Evolutionary conservation across 2,113 vertebrate species (phyloP), one percentile per base, ranked within the genome.

Genomic region (Bujurquina vittata): DNA sequence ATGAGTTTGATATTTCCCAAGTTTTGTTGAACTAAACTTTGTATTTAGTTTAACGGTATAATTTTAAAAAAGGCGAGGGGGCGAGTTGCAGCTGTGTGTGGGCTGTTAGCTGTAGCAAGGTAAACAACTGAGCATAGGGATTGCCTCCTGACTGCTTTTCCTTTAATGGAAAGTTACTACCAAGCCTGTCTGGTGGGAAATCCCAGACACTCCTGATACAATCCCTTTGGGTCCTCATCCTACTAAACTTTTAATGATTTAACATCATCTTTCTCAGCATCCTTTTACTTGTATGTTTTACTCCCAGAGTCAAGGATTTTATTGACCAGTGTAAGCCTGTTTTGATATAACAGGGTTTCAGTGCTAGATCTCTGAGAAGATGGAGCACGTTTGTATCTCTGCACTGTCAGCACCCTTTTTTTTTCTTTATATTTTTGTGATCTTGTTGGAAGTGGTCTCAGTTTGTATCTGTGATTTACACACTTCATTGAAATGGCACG

Each of bases 171-270:
- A 72, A 59, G 49, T 58, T 29, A 35, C 7, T 23, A 62, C 20
- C 2, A 17, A 62, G 75, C 14, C 0, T 61, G 67, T 54, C 46
- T 31, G 74, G 69, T 60, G 33, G 59, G 74, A 85, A 76, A 77
- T 56, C 22, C 54, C 55, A 54, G 54, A 59, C 43, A 33, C 61
- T 20, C 12, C 37, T 29, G 59, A 73, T 33, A 2, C n/a, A 2
- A 20, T 75, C 33, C 79, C 69, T 37, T 59, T 59, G 59, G 59
- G 80, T 65, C 80, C 29, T 75, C 60, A 22, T 22, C 22, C 58
- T 81, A 52, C 15, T 56, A 54, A 84, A 82, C 80, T 10, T 84
- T 65, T 49, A 84, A 81, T 79, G 74, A 79, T 81, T 86, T 79
- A 75, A 75, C 12, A 3, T 52, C 3, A 22, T 75, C 22, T 43